A percentile compares a stretch with the other conserved stretches of the same genome.
Conservation (phyloP, 2,113 vertebrate genomes). For the Melanerpes formicivorus region DNA sequence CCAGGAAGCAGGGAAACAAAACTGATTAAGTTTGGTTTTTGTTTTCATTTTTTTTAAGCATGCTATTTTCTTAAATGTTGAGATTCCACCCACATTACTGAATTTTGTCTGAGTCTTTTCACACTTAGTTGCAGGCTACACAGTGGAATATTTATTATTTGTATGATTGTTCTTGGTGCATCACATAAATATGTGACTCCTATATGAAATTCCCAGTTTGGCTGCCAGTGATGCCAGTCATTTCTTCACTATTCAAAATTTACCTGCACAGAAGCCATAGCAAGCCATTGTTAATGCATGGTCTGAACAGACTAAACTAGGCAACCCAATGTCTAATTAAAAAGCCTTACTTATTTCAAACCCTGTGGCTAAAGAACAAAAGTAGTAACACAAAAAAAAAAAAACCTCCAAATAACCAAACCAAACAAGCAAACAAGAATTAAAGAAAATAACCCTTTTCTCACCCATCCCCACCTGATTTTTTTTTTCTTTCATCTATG, state of each 20-base stretch:
- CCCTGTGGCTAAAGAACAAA: slow-evolving; percentile 64
- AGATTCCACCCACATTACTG: slow-evolving; percentile 5
- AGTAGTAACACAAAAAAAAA: background rate
- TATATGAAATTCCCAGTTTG: slow-evolving; percentile 49
- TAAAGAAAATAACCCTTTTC: background rate
- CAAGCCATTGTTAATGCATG: slow-evolving; percentile 3
- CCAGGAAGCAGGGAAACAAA: background rate
- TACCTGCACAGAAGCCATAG: slow-evolving; percentile 21
- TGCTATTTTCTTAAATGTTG: slow-evolving; percentile 37
- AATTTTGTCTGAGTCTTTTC: slow-evolving; percentile 58
- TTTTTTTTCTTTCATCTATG: slow-evolving; percentile 76
- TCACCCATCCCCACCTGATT: slow-evolving; percentile 29
- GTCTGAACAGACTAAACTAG: slow-evolving; percentile 27
- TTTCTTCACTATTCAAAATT: slow-evolving; percentile 33
- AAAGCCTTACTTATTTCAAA: slow-evolving; percentile 56
- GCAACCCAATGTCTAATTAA: slow-evolving; percentile 54
- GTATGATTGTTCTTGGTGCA: slow-evolving; percentile 30
- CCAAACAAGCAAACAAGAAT: background rate
- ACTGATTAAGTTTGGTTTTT: background rate
- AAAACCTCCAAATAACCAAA: background rate
- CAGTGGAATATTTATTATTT: slow-evolving; percentile 30
- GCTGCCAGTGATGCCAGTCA: slow-evolving; percentile 23
- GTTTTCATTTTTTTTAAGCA: background rate
- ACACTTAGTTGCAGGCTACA: background rate
- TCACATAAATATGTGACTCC: slow-evolving; percentile 15